phyloP scores from a whole-genome alignment of 2,888 invertebrate genomes.

The Drosophila flavopinicola region DNA sequence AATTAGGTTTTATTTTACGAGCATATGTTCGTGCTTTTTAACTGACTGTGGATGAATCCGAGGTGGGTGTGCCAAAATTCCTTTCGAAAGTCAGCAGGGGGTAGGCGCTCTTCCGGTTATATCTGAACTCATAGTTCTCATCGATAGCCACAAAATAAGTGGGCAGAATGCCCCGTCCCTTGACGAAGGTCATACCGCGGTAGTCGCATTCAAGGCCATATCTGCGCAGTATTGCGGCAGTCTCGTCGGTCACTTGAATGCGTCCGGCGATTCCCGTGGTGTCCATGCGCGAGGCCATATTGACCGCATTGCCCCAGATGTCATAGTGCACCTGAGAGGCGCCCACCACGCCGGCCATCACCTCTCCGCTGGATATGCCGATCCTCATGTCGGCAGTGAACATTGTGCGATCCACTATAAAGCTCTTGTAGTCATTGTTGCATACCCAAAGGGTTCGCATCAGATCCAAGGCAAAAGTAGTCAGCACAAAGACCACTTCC shows the following conservation, averaged over 20 bases:
- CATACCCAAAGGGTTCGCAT: conserved; percentile 87
- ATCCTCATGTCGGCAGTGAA: conserved; percentile 70
- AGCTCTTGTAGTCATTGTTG: conserved; percentile 84
- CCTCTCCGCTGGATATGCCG: conserved; percentile 95
- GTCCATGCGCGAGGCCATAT: conserved; percentile 98
- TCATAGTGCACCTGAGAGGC: conserved; percentile 97
- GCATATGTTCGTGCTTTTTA: neutral
- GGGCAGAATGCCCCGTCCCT: conserved; percentile 88
- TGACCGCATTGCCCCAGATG: conserved; percentile 98
- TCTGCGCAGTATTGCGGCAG: conserved; percentile 88
- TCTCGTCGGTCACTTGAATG: conserved; percentile 91
- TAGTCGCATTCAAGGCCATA: conserved; percentile 88
- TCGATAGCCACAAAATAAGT: conserved; percentile 90
- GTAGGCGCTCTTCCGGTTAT: neutral
- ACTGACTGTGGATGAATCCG: neutral
- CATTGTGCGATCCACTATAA: conserved; percentile 57
- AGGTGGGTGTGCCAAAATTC: too few species aligned
- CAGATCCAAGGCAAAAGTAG: conserved; percentile 85
- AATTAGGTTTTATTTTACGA: too few species aligned
- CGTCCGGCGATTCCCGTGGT: conserved; percentile 92
- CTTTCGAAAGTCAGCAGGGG: too few species aligned
- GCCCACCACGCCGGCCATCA: conserved; percentile 97
- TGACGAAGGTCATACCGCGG: conserved; percentile 89
- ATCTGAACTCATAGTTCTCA: conserved; percentile 85
- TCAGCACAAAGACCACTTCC: conserved; percentile 87